A percentile compares a stretch with the other conserved stretches of the same genome.
These are phyloP conservation scores for Pseudomyrmex concolor DNA, from an alignment of 1,140 invertebrate genomes.

Conservation along the genomic window DNA sequence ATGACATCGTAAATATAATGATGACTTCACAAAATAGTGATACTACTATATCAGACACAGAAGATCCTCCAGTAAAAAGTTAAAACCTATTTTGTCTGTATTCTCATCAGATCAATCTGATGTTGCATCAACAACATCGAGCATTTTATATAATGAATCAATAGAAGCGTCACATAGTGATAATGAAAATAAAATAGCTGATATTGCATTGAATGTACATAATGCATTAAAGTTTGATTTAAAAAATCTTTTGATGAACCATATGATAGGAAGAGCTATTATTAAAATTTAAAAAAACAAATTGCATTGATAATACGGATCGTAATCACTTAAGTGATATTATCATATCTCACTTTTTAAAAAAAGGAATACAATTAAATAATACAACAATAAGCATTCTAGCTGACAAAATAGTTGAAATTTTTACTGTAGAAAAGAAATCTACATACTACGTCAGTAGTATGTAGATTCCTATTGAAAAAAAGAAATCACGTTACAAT, in stretches of 20 bases:
- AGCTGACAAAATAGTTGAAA: conserved; percentile 12
- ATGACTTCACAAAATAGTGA: not conserved
- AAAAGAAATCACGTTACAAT: not conserved
- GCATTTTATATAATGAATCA: not conserved
- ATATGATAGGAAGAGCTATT: conserved; percentile 6
- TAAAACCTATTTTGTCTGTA: not conserved
- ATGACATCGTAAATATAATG: not conserved
- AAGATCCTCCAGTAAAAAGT: not conserved
- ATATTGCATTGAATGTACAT: not conserved
- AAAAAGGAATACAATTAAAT: not conserved
- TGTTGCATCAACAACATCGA: not conserved
- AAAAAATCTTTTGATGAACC: not conserved
- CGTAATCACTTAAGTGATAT: conserved; percentile 11
- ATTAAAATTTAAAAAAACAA: conserved; percentile 15
- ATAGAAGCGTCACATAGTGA: not conserved
- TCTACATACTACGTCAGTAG: not conserved
- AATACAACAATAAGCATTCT: conserved; percentile 10
- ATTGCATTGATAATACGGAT: not conserved
- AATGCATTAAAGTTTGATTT: conserved; percentile 18
- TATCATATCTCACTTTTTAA: conserved; percentile 21
- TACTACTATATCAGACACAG: not conserved
- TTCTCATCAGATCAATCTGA: not conserved
- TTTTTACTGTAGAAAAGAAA: not conserved
- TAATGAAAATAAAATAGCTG: not conserved
- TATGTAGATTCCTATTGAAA: no score